Base-by-base conservation (phyloP, 2,888 invertebrate genomes). In the Matsumyia berberina region DNA sequence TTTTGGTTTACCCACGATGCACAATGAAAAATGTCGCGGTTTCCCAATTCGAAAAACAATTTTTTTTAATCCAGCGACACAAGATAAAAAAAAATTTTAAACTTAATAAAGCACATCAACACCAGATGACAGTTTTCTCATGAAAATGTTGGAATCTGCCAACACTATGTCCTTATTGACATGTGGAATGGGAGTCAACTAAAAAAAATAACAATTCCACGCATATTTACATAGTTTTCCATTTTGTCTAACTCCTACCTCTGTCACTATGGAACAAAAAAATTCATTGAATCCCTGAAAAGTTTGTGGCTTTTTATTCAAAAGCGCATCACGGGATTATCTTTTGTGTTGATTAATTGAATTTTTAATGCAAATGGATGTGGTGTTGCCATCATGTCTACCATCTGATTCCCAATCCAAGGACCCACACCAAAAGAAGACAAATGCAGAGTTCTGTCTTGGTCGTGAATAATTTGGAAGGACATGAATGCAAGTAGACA, bases 141-240 rank as follows among this genome's bases (percentile, higher is more conserved):
- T 15, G 15, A 7, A 53, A 53, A 29, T 8, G 6, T 9, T 1
- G 24, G 24, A 24, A 33, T 12, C 33, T 4, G 4, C 24, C 8
- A 31, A 8, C 24, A 31, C 29, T 7, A 51, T 51, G 12, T 5
- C 29, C 12, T 9, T 15, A 12, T 12, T 15, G 53, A 15, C 29
- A 9, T 53, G 31, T 53, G 31, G 15, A 53, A 31, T 15, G 15
- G 33, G 1, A 51, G 7, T 49, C 31, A 15, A 3, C 33, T 3
- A 5, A 12, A 51, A 53, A 53, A 31, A 53, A 15, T 15, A 53
- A 0, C 29, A n/a, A 53, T 4, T 15, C 31, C 12, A 3, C n/a
- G 12, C 33, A 31, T 53, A 53, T 53, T 53, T 31, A 51, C 33
- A n/a, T 8, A 53, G 31, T 33, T 53, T 53, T 33, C 33, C 8